phyloP scores from a whole-genome alignment of 2,113 vertebrate genomes.

The Passer domesticus region DNA sequence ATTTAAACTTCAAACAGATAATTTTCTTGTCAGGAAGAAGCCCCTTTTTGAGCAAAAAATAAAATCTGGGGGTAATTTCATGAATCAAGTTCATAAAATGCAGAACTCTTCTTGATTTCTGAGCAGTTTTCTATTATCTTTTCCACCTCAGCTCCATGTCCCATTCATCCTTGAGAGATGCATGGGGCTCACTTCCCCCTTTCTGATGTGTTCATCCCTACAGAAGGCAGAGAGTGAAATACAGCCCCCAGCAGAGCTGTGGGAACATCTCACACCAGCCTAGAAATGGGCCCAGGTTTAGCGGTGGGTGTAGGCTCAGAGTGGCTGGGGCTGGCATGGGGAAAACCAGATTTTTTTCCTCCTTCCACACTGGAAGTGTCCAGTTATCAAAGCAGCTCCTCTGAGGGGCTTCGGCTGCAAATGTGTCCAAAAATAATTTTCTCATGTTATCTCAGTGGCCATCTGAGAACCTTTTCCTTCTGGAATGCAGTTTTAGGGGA shows the following conservation, averaged over 20 bases:
- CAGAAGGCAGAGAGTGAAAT: not conserved
- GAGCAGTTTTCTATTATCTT: not conserved
- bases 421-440: not conserved
- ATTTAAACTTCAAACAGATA: conserved; percentile 4
- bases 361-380: not conserved
- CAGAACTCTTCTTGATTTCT: not conserved
- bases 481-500: not conserved
- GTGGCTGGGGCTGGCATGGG: not conserved
- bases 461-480: not conserved
- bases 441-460: not conserved
- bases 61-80: not conserved
- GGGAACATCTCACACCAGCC: not conserved
- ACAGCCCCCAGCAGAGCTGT: fast-evolving
- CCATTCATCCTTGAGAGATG: not conserved
- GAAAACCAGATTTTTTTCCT: not conserved
- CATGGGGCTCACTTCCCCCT: not conserved
- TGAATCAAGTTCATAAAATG: not conserved
- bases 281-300: not conserved
- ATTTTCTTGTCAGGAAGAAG: conserved; percentile 9
- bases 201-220: fast-evolving
- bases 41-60: not conserved
- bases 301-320: not conserved
- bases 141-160: not conserved
- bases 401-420: not conserved
- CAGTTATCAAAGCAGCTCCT: not conserved